A percentile compares a stretch with the other conserved stretches of the same genome.
These are phyloP conservation scores for Congeria kusceri DNA, from an alignment of 2,888 invertebrate genomes.

Conservation along the genomic window DNA sequence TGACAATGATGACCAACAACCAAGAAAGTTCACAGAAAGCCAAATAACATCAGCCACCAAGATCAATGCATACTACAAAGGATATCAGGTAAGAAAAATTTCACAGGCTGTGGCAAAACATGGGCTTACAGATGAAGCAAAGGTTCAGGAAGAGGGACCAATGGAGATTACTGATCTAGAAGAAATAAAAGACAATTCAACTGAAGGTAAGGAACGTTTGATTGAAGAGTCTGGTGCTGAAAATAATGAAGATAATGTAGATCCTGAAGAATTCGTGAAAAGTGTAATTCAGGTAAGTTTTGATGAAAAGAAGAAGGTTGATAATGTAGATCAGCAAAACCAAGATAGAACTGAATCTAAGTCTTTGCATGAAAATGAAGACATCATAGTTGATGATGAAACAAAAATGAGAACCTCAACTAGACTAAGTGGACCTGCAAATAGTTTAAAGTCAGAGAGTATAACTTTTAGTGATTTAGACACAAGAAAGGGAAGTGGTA, in stretches of 20 bases:
- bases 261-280: neutral
- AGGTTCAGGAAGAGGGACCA: neutral
- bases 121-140: too few relatives aligned
- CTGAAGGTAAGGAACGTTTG: too few relatives aligned
- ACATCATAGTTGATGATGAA: neutral
- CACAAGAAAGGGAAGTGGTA: slow-evolving; percentile 25
- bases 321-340: too few relatives aligned
- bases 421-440: slow-evolving; percentile 26
- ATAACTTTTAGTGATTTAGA: slow-evolving; percentile 36
- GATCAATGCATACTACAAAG: slow-evolving; percentile 16
- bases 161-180: too few relatives aligned
- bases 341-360: neutral
- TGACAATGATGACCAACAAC: neutral
- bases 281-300: slow-evolving; percentile 4
- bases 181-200: too few relatives aligned
- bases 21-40: neutral
- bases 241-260: neutral
- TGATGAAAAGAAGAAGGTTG: neutral
- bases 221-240: neutral
- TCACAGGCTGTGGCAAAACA: too few relatives aligned
- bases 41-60: slow-evolving; percentile 1
- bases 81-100: slow-evolving; percentile 9
- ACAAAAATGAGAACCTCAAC: slow-evolving; percentile 34
- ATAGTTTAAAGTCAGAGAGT: slow-evolving; percentile 27
- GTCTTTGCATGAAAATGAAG: neutral